Percentiles rank a stretch among this genome's conserved stretches.
These are phyloP conservation scores for Colletes gigas DNA, from an alignment of 1,140 invertebrate genomes.

Conservation along the genomic window DNA sequence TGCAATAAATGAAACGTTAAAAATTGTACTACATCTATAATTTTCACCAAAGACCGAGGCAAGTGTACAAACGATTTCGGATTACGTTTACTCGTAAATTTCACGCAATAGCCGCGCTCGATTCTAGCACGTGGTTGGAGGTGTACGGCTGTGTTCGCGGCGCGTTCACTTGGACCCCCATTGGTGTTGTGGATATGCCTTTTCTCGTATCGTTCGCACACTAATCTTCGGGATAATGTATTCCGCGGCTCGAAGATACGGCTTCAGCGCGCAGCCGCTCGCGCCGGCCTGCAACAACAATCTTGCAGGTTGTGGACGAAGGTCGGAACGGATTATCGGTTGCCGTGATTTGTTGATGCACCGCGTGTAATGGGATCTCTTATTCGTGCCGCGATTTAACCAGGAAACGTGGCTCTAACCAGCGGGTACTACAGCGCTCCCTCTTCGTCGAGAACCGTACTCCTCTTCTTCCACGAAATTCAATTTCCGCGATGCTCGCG, in stretches of 20 bases:
- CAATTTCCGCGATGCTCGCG: slow-evolving; percentile 3
- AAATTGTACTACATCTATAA: not conserved
- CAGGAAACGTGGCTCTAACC: slow-evolving; percentile 42
- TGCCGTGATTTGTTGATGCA: slow-evolving; percentile 59
- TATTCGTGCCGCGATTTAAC: slow-evolving; percentile 58
- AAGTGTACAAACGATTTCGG: not conserved
- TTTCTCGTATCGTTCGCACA: slow-evolving; percentile 70
- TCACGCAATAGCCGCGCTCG: slow-evolving; percentile 1
- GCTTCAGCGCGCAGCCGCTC: slow-evolving; percentile 50
- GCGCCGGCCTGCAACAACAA: slow-evolving; percentile 49
- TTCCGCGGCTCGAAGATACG: slow-evolving; percentile 63
- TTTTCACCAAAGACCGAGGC: not conserved
- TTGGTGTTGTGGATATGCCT: slow-evolving; percentile 52
- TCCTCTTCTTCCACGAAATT: slow-evolving; percentile 11
- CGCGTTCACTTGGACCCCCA: slow-evolving; percentile 47
- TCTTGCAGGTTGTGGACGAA: slow-evolving; percentile 65
- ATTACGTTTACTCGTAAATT: slow-evolving; percentile 12
- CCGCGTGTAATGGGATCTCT: slow-evolving; percentile 61
- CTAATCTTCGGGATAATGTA: slow-evolving; percentile 72
- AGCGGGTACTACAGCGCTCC: not conserved
- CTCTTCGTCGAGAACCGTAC: not conserved
- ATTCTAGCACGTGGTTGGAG: not conserved
- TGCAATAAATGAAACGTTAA: too few species aligned
- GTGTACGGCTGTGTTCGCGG: slow-evolving; percentile 29
- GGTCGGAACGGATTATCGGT: slow-evolving; percentile 68